Base-by-base conservation (phyloP, 1,140 invertebrate genomes). In the Mamestra configurata region DNA sequence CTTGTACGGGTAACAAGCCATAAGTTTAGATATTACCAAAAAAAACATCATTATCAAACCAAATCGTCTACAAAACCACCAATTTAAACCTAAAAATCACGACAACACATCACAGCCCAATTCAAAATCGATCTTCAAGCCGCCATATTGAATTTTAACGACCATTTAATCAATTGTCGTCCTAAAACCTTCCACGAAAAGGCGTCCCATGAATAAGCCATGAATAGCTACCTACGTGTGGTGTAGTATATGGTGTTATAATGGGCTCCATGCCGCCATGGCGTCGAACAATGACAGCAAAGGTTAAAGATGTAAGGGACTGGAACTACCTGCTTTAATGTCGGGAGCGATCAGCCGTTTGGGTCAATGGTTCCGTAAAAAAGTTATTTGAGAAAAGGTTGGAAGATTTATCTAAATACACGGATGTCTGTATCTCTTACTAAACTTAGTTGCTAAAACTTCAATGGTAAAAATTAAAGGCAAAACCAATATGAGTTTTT, bases 271-370 rank as follows among this genome's bases (percentile, higher is more conserved):
- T 55, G 8, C 11, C 31, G 31, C 24, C 31, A 13, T 10, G 55
- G 20, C 6, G 8, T 8, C 49, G 53, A 57, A 75, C 72, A 75
- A 75, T 75, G 72, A 75, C 72, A 75, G 55, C 20, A 27, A 75
- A 75, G 72, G 72, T 75, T 57, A 75, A 40, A 55, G 49, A 73
- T 55, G 20, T n/a, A 43, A 55, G 49, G 46, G 70, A 18, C 22
- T 53, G 7, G 0, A 40, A 57, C 72, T 75, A 75, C 72, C 72
- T 75, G 72, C 72, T 22, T 57, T 40, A 15, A 13, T 37, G 53
- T n/a, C 35, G 43, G 27, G 37, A 27, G 11, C 20, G 35, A 61
- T n/a, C 5, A 11, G 35, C 0, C 8, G 6, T 57, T 59, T 10
- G 35, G 72, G 11, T 46, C 37, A 49, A 18, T 40, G 64, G 64